Conservation (phyloP, 2,797 vertebrate species). For the Adrianichthys oophorus region DNA sequence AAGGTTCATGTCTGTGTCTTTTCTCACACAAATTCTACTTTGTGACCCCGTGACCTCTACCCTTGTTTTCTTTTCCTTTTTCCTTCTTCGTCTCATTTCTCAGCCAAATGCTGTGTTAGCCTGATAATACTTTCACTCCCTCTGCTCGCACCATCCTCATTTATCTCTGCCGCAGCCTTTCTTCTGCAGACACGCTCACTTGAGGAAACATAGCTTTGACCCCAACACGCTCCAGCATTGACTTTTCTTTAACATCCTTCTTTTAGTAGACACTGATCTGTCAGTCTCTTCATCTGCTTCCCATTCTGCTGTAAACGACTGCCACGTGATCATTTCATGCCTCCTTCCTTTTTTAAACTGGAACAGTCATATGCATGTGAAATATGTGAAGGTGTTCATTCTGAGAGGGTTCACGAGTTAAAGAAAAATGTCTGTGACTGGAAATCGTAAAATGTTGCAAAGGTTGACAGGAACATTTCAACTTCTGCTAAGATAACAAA, state of each 20-base stretch:
- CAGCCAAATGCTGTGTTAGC: constrained; percentile 50
- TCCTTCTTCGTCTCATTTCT: constrained; percentile 50
- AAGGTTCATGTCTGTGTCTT: constrained; percentile 68
- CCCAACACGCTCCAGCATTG: constrained; percentile 9
- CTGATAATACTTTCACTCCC: constrained; percentile 59
- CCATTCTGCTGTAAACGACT: constrained; percentile 30
- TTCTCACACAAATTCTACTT: constrained; percentile 58
- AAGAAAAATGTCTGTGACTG: no score
- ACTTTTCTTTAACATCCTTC: constrained; percentile 4
- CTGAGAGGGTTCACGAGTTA: no score
- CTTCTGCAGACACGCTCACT: constrained; percentile 18
- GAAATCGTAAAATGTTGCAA: no score
- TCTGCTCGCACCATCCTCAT: constrained; percentile 50
- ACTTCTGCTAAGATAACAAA: no score
- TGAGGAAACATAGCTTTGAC: constrained; percentile 12
- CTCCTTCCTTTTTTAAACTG: no score
- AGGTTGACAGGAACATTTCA: no score
- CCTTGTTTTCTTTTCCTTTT: constrained; percentile 39
- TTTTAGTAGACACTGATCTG: background rate
- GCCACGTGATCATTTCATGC: constrained; percentile 18
- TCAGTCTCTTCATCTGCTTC: constrained; percentile 14
- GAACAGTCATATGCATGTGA: no score
- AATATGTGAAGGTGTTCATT: no score
- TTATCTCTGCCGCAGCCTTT: constrained; percentile 49
- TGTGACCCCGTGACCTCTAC: constrained; percentile 49